phyloP scores from a whole-genome alignment of 2,113 vertebrate species.

The Ranitomeya variabilis region DNA sequence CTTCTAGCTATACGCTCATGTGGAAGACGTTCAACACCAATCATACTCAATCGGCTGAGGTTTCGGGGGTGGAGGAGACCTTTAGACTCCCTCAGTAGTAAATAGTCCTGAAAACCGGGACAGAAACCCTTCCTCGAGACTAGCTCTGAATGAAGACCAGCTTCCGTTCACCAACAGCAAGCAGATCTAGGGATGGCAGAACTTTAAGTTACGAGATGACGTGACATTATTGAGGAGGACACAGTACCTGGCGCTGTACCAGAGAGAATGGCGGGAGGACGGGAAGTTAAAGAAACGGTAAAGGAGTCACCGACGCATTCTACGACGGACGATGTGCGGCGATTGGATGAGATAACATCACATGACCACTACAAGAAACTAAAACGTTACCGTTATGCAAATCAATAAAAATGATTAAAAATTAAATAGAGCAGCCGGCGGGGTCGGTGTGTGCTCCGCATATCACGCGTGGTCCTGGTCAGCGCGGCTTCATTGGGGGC shows the following conservation, averaged over 20 bases:
- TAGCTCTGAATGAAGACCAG: background rate
- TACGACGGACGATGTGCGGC: background rate
- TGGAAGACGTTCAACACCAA: background rate
- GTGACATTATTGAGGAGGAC: background rate
- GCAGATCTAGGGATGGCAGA: background rate
- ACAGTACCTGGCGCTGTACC: too few species aligned
- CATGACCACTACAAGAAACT: constrained; percentile 3
- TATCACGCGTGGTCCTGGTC: background rate
- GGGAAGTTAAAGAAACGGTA: too few species aligned
- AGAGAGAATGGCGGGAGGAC: too few species aligned
- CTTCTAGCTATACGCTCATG: background rate
- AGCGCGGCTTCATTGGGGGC: background rate
- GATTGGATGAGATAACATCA: constrained; percentile 13
- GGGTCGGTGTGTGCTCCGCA: background rate
- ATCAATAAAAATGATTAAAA: background rate
- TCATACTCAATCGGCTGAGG: background rate
- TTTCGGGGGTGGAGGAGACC: too few species aligned
- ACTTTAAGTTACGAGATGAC: background rate
- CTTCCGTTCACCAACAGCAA: background rate
- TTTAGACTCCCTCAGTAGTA: too few species aligned
- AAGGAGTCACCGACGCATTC: too few species aligned
- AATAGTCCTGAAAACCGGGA: too few species aligned
- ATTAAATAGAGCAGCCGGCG: background rate
- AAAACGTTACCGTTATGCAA: background rate
- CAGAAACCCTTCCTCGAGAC: too few species aligned